A percentile compares a stretch with the other conserved stretches of the same genome.
Conservation (phyloP, 1,140 invertebrate genomes). For the Trachelipus rathkii region DNA sequence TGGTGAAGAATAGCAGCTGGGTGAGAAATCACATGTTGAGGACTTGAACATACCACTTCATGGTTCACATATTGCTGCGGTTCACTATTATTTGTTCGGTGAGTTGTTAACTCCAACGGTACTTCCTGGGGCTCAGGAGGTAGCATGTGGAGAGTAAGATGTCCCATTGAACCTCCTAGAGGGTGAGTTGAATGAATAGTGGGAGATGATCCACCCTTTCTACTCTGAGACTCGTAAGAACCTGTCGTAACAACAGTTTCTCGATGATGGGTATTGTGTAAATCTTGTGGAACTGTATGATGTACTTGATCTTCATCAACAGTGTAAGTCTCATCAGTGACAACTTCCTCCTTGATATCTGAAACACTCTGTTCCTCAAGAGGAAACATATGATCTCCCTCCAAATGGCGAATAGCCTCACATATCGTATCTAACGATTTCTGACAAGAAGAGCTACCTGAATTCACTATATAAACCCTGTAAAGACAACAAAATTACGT, state of each 20-base stretch:
- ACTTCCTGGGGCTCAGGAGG: conserved; percentile 44
- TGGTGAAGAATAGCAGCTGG: conserved; percentile 29
- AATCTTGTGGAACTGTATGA: neutral
- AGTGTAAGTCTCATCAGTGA: conserved; percentile 45
- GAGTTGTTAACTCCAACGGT: conserved; percentile 41
- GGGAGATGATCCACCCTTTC: conserved; percentile 19
- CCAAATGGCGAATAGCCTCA: conserved; percentile 91
- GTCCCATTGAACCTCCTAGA: conserved; percentile 27
- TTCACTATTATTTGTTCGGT: neutral
- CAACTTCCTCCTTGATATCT: conserved; percentile 43
- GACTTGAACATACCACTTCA: conserved; percentile 32
- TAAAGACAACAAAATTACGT: no score
- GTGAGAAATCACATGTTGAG: conserved; percentile 21
- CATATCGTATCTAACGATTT: conserved; percentile 94
- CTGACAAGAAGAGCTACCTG: conserved; percentile 54
- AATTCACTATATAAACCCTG: conserved; percentile 64
- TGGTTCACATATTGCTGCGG: conserved; percentile 16
- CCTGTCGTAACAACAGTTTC: conserved; percentile 22
- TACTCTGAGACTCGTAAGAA: conserved; percentile 14
- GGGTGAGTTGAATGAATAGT: neutral
- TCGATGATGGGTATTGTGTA: conserved; percentile 23
- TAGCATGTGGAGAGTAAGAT: conserved; percentile 39
- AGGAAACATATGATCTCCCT: conserved; percentile 82
- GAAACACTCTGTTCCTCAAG: conserved; percentile 40
- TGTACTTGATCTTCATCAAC: conserved; percentile 17